Evolutionary conservation across 1,140 invertebrate species (phyloP), one percentile per base, ranked within the genome.

Genomic region (Stratiolaelaps scimitus): DNA sequence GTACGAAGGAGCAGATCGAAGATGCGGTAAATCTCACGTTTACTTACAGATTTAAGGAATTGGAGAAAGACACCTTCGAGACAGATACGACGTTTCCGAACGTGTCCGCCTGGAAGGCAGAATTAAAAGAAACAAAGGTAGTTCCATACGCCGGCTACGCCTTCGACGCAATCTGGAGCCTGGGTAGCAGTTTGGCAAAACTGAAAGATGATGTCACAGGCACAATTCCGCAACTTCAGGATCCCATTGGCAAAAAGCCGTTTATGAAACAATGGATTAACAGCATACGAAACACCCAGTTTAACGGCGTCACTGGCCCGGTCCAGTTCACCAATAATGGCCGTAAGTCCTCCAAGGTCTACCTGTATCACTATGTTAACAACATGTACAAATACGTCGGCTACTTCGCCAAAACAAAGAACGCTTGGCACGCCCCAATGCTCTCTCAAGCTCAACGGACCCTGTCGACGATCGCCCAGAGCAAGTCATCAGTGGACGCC

Each of bases 121-220:
- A 23, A 65, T 64, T 47, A 29, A 65, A 26, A 7, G 43, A 15
- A 7, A 17, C n/a, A n/a, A 7, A 29, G 29, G 23, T 45, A 48
- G 65, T 66, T 66, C n/a, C n/a, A n/a, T 89, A 87, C 74, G 85
- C 83, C 10, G 84, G 85, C 0, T 90, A 84, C 73, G 78, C 79
- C 0, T 90, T 89, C 73, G 88, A 91, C 76, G 87, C 86, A 0
- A 84, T 89, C 47, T 89, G 88, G 88, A 23, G 15, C 2, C 10
- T 60, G 23, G 53, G 53, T 1, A 60, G 2, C 4, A 26, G 17
- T 4, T 23, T 60, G 23, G 53, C 26, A 4, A 40, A 10, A 34
- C 34, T 20, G 15, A 4, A 20, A 23, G 26, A 26, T 13, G 23
- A 60, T 13, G 26, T 2, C 26, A 60, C 15, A 60, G 34, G 20